Base-by-base conservation (phyloP, 2,113 vertebrate genomes). In the Apaloderma vittatum region DNA sequence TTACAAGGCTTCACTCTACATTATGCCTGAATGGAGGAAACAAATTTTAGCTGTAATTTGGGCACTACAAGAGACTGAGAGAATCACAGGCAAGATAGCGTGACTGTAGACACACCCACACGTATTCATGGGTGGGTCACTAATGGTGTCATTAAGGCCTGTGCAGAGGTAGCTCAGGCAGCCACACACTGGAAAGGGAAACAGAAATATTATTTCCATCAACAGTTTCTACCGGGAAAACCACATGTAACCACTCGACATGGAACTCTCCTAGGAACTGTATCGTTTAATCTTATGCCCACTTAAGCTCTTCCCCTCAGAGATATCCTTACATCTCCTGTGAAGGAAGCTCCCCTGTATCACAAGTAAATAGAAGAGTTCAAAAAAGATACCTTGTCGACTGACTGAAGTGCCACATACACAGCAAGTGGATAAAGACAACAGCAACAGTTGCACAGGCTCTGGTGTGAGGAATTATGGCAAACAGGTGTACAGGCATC, bases 381-480 rank as follows among this genome's bases (percentile, higher is more conserved):
- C 36, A 26, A 51, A 51, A 58, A 30, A 23, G 34, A 27, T 22
- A 12, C 49, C 57, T 71, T 14, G 11, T 45, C 71, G 2, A 20
- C 7, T 10, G 48, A 48, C 8, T 3, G 6, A 32, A 52, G n/a
- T 40, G 40, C 40, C 40, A 40, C 40, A 40, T 40, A 40, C 40
- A 40, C 40, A 40, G 40, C 40, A 40, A 40, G 40, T 40, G 40
- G 40, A 10, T 40, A 40, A 40, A 40, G 40, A 40, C 40, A 40
- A 40, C 40, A 40, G 40, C 8, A 26, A n/a, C 52, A 73, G 66
- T 59, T 79, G 30, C 15, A 6, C 51, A 10, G 57, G 19, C 32
- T 79, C 59, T 0, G 0, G 6, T 74, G 10, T 12, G 29, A 48
- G 29, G n/a, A 62, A 36, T 52, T 30, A 46, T 2, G 5, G n/a